These are phyloP conservation scores for Trachelus tabidus DNA, from an alignment of 2,888 invertebrate genomes.

Conservation along the genomic window DNA sequence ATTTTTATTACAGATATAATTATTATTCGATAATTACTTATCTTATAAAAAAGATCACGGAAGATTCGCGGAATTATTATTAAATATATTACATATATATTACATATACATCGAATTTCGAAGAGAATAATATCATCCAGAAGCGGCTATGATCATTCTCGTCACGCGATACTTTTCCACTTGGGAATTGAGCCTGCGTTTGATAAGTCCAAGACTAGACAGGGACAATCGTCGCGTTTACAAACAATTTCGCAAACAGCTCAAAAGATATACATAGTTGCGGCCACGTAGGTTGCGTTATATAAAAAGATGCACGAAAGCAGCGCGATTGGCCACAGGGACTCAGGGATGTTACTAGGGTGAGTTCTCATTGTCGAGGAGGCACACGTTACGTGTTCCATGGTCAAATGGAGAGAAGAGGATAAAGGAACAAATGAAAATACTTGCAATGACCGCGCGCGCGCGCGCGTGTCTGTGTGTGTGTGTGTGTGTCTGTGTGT, in stretches of 20 bases:
- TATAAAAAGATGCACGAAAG: neutral
- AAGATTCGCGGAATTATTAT: too few species aligned
- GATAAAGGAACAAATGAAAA: neutral
- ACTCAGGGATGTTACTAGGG: neutral
- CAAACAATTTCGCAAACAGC: neutral
- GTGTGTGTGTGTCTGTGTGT: too few species aligned
- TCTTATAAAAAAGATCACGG: too few species aligned
- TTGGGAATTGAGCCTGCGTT: neutral
- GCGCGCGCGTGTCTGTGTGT: too few species aligned
- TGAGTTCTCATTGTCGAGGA: neutral
- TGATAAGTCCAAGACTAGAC: neutral
- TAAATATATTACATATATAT: neutral
- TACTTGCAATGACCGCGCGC: neutral
- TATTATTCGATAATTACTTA: too few species aligned
- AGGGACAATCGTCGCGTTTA: neutral
- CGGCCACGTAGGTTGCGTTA: neutral
- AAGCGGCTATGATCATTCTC: neutral
- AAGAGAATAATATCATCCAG: neutral
- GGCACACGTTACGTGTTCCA: neutral
- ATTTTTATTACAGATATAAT: too few species aligned
- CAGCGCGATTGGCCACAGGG: neutral
- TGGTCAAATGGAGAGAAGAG: neutral
- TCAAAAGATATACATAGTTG: neutral
- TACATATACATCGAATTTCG: constrained; percentile 7
- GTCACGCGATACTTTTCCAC: neutral